Conservation (phyloP, 2,888 invertebrate species). For the Aleiodes testaceus region DNA sequence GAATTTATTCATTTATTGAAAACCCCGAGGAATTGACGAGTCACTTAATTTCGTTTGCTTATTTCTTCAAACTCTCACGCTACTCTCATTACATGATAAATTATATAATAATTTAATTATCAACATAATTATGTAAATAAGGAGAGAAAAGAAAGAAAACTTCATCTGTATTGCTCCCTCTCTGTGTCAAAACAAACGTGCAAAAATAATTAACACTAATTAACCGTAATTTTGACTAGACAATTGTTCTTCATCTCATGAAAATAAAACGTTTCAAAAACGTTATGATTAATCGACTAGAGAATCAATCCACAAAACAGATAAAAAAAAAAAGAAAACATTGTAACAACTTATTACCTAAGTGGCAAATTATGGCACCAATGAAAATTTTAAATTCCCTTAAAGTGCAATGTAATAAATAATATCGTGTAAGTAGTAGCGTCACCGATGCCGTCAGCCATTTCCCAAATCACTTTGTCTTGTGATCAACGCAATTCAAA, state of each 20-base stretch:
- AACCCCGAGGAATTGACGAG: conserved; percentile 63
- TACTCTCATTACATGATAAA: conserved; percentile 42
- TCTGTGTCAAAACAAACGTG: conserved; percentile 43
- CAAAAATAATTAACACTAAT: conserved; percentile 16
- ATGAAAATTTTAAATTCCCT: background rate
- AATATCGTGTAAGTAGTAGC: conserved; percentile 40
- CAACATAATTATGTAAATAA: background rate
- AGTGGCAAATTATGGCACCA: conserved; percentile 67
- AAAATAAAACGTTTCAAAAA: conserved; percentile 11
- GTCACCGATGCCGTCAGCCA: conserved; percentile 37
- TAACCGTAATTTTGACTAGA: conserved; percentile 52
- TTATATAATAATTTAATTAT: conserved; percentile 17
- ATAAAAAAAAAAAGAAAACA: conserved; percentile 30
- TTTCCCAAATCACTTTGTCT: background rate
- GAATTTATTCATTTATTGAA: conserved; percentile 28
- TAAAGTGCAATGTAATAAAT: background rate
- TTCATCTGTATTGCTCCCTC: conserved; percentile 44
- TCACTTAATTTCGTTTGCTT: conserved; percentile 50
- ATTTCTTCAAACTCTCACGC: conserved; percentile 38
- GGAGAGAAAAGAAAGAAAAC: conserved; percentile 30
- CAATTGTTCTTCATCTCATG: conserved; percentile 19
- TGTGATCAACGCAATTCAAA: conserved; percentile 1
- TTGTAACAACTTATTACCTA: conserved; percentile 46
- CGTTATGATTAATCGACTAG: conserved; percentile 12
- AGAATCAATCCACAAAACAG: conserved; percentile 25